Evolutionary conservation across 1,140 invertebrate species (phyloP), one percentile per base, ranked within the genome.

Genomic region (Ceratina japonica): DNA sequence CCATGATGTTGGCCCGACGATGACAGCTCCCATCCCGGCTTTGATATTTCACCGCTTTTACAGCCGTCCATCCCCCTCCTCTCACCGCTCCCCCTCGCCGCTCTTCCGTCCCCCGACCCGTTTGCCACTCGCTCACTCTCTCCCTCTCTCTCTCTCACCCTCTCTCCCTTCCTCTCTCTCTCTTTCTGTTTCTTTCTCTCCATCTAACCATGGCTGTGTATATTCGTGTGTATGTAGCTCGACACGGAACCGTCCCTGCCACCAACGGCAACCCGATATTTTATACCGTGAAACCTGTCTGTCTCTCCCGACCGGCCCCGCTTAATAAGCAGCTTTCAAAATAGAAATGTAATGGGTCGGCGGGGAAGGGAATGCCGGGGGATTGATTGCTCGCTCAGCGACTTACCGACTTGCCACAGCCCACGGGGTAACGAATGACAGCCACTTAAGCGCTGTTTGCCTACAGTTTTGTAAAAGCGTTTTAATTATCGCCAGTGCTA

Each of bases 1-100:
- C 94, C 94, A 94, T 94, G 94, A 94, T 93, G 92, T 92, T 92
- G 94, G 93, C 92, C 91, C 93, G 93, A 93, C 92, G 93, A 93
- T 93, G 92, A 93, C 91, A 92, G 92, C 94, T 94, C 94, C 94
- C 94, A 94, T 92, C 92, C 91, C 89, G 93, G 92, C 91, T 92
- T 93, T 92, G 93, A 93, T 94, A 94, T 93, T 93, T 92, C 93
- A 93, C 93, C 91, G 92, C 93, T 92, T 91, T 91, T 92, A 92
- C 91, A 90, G 90, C 88, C 89, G 88, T 84, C 89, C 85, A 76
- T 87, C 85, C 83, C 88, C 86, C 79, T 82, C 79, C 86, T 84
- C 78, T 44, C 37, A 10, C 37, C 37, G 37, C 10, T 65, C 16
- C 51, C 54, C 54, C 13, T 56, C 13, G 54, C 54, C 37, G 37